phyloP scores from a whole-genome alignment of 2,797 vertebrate species.

The Oryzias dopingdopingensis region DNA sequence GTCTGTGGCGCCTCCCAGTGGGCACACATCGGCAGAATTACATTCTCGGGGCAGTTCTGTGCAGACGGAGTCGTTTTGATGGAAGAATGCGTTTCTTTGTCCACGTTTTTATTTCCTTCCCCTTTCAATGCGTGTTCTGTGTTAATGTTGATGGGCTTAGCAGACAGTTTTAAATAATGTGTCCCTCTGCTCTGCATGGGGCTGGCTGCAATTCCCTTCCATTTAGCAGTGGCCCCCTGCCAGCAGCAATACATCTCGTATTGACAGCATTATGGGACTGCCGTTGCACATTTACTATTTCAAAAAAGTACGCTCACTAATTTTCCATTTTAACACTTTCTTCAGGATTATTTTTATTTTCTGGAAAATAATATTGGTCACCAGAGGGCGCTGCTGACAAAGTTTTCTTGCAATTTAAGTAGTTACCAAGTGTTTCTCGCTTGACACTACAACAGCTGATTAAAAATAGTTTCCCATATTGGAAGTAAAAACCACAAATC shows the following conservation, averaged over 20 bases:
- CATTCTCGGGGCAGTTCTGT: constrained; percentile 17
- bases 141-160: constrained; percentile 51
- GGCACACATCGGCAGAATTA: constrained; percentile 58
- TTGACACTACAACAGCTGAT: not conserved
- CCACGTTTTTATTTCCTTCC: constrained; percentile 38
- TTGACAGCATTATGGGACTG: constrained; percentile 23
- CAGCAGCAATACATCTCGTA: constrained; percentile 18
- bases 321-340: not conserved
- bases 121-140: constrained; percentile 40
- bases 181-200: constrained; percentile 32
- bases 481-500: too few relatives aligned
- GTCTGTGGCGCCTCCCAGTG: constrained; percentile 71
- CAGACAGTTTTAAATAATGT: constrained; percentile 34
- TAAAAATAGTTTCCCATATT: constrained; percentile 5
- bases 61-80: constrained; percentile 59
- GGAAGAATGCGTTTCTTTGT: constrained; percentile 45
- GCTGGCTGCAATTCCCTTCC: constrained; percentile 31
- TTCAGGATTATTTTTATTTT: not conserved
- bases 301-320: constrained; percentile 12
- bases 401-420: not conserved
- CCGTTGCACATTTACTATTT: constrained; percentile 26
- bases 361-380: constrained; percentile 19
- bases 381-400: constrained; percentile 38
- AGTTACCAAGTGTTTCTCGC: not conserved
- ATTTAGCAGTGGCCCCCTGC: constrained; percentile 16